Evolutionary conservation across 2,113 vertebrate species (phyloP).

Genomic region (Ophthalmotilapia sp.): DNA sequence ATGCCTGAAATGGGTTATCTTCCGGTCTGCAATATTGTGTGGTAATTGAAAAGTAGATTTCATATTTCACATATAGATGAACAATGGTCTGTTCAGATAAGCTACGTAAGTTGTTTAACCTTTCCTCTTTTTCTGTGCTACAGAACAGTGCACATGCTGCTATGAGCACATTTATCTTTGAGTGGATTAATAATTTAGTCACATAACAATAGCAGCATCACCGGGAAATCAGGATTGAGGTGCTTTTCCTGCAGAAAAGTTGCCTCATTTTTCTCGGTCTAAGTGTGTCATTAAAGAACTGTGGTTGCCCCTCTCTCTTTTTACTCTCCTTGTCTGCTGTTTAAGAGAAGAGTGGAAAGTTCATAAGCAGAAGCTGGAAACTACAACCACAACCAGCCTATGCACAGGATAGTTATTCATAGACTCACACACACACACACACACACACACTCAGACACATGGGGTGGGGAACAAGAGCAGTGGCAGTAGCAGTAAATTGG

Average conservation of each 20-base stretch:
- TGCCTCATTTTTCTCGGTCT: not conserved
- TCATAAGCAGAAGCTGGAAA: constrained; percentile 59
- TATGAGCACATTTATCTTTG: not conserved
- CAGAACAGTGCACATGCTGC: not conserved
- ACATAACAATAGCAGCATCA: not conserved
- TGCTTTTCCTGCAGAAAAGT: not conserved
- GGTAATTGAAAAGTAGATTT: not conserved
- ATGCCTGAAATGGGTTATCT: not conserved
- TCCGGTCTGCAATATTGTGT: not conserved
- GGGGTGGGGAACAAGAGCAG: constrained; percentile 44
- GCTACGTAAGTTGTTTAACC: not conserved
- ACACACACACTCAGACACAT: not conserved
- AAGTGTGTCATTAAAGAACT: constrained; percentile 4
- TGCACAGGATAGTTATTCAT: constrained; percentile 62
- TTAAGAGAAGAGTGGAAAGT: constrained; percentile 55
- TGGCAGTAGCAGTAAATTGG: constrained; percentile 65
- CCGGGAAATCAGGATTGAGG: not conserved
- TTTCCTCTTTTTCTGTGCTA: not conserved
- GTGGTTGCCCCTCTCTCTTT: not conserved
- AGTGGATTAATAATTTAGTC: not conserved
- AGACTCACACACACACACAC: not conserved
- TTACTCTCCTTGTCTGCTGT: constrained; percentile 27
- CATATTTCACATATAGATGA: not conserved
- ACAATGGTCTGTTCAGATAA: not conserved
- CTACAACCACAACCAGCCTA: constrained; percentile 49